Evolutionary conservation across 2,797 vertebrate species (phyloP), one percentile per base, ranked within the genome.

Genomic region (Myripristis jacobus): DNA sequence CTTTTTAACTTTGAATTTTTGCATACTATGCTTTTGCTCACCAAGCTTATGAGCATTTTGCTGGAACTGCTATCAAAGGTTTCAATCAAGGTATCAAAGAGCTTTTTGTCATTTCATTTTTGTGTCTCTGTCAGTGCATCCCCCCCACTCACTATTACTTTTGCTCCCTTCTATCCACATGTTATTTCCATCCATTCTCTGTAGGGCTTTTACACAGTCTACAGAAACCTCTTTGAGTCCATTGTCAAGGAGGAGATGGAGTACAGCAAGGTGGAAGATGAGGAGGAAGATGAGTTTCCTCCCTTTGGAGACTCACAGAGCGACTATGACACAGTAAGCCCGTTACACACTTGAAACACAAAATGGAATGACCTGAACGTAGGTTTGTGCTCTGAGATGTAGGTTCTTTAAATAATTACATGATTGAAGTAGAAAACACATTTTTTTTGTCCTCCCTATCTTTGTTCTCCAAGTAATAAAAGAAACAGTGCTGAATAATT

Each of bases 161-260:
- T 4, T 47, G 24, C 7, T 47, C 25, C 19, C n/a, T 48, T 13
- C 18, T 58, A 2, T 73, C 50, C 15, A 53, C 1, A 15, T 41
- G 16, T 43, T 60, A 6, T 16, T 58, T 56, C 22, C 3, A 25
- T 57, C 29, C 18, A 21, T 27, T 59, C 12, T 60, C 9, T 54
- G 6, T 56, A 99, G 98, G 95, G 98, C 5, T 99, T 99, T 91
- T 98, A 96, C 62, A 70, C 92, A 0, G 94, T 98, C 6, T 99
- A 98, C 88, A 95, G 95, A 43, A 92, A 91, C 36, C 90, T 98
- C 66, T 99, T 99, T 92, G 95, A 97, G 87, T 92, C 95, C 79
- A 95, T 99, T 75, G 94, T 92, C 0, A 96, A 96, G 72, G 97
- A 98, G 85, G 98, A 99, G 83, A 86, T 94, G 85, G 96, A 99